Evolutionary conservation across 2,113 vertebrate genomes (phyloP), one percentile per base, ranked within the genome.

Genomic region (Silurus glanis): DNA sequence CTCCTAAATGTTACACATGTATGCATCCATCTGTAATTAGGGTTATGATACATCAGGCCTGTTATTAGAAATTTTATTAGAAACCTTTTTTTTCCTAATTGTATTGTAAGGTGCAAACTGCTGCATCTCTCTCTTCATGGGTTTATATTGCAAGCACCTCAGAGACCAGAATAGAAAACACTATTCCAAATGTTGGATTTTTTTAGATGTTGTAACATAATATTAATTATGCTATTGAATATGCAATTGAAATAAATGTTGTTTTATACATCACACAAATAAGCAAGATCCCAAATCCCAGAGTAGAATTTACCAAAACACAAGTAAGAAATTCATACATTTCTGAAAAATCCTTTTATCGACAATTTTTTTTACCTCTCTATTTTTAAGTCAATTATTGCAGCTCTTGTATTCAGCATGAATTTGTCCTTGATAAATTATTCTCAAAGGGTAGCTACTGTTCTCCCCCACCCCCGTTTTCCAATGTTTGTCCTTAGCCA

Each of bases 61-160:
- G 74, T 49, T 90, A 91, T 90, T 90, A 91, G 85, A 89, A 86
- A 90, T 91, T 88, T 89, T 88, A 90, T 89, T 86, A 89, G 85
- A 83, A 82, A 49, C 58, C 88, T 91, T 90, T 90, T 91, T 71
- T 80, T 90, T 89, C 89, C 69, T 58, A 86, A 83, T 80, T 87
- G 86, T 88, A 90, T 90, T 79, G n/a, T 78, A 67, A 79, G 21
- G 53, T 51, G 37, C 62, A 80, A 69, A 71, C 14, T 4, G n/a
- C 61, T 62, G 9, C 23, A 23, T 53, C 17, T 76, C 5, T 78
- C 5, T 59, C 4, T 62, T 9, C 58, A 55, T 6, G 76, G 47
- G 21, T 64, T 17, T 47, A 45, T 58, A 58, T 45, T 49, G 23
- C 4, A 75, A 56, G 56, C 25, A 10, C n/a, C 51, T 51, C 13